Percentiles rank a stretch among this genome's conserved stretches.
Conservation (phyloP, 2,113 vertebrate species). For the Strix aluco region DNA sequence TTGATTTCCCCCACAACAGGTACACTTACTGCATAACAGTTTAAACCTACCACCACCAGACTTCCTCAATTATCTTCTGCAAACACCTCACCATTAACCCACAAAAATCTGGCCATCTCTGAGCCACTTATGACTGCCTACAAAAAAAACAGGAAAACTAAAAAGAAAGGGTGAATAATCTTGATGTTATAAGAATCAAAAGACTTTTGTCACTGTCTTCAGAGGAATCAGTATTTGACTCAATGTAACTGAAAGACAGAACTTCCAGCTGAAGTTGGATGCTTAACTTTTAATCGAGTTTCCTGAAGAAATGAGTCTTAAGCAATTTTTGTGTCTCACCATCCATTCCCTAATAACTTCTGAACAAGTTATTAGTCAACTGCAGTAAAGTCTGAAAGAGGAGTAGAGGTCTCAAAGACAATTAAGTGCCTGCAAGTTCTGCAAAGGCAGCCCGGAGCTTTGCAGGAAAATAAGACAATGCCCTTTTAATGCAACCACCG, state of each 20-base stretch:
- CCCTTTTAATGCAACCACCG: not conserved
- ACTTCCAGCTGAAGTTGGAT: not conserved
- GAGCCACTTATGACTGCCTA: not conserved
- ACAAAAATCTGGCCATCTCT: not conserved
- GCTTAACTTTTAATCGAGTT: not conserved
- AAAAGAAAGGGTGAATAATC: not conserved
- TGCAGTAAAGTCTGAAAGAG: not conserved
- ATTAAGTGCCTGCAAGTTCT: not conserved
- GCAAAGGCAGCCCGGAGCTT: not conserved
- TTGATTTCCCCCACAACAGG: not conserved
- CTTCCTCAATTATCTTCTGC: not conserved
- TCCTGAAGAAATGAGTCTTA: constrained; percentile 11
- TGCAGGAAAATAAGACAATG: not conserved
- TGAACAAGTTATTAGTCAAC: constrained; percentile 44
- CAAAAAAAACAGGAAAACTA: not conserved
- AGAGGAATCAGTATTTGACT: not conserved
- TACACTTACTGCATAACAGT: not conserved
- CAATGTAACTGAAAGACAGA: not conserved
- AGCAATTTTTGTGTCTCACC: not conserved
- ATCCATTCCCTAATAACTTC: constrained; percentile 33
- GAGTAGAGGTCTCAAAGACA: constrained; percentile 27
- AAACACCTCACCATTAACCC: not conserved
- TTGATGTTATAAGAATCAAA: not conserved
- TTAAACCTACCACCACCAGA: not conserved
- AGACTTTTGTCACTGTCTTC: not conserved